These are phyloP conservation scores for Cantharis flavilabris DNA, from an alignment of 2,888 invertebrate species.

Conservation along the genomic window DNA sequence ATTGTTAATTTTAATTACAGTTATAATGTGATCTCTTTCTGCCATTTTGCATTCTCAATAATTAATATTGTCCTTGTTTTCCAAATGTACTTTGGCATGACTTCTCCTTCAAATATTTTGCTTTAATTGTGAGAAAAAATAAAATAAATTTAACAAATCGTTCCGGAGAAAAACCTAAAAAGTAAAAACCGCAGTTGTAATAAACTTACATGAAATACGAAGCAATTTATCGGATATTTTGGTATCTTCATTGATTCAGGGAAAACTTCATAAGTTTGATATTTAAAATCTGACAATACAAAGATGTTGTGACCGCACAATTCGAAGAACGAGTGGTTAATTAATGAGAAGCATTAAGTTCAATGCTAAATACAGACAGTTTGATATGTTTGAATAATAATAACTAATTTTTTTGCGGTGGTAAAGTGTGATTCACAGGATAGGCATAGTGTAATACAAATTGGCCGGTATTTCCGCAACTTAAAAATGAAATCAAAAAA, in stretches of 20 bases:
- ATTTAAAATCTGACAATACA: neutral
- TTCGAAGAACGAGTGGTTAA: conserved; percentile 28
- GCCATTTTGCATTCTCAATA: neutral
- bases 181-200: neutral
- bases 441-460: neutral
- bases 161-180: neutral
- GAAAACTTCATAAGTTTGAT: conserved; percentile 18
- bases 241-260: conserved; percentile 8
- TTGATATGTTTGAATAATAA: conserved; percentile 25
- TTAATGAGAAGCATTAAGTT: conserved; percentile 33
- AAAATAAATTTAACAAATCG: neutral
- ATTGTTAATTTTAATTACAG: conserved; percentile 1
- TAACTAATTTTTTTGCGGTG: conserved; percentile 18
- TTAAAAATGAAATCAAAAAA: conserved; percentile 16
- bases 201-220: neutral
- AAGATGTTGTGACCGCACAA: conserved; percentile 12
- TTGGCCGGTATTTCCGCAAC: conserved; percentile 15
- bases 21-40: neutral
- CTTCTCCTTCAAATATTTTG: neutral
- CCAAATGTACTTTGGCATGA: neutral
- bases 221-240: neutral
- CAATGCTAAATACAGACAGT: conserved; percentile 31
- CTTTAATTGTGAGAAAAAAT: neutral
- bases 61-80: neutral
- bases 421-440: conserved; percentile 13